These are phyloP conservation scores for Orthonevra nobilis DNA, from an alignment of 2,888 invertebrate genomes.

Conservation along the genomic window DNA sequence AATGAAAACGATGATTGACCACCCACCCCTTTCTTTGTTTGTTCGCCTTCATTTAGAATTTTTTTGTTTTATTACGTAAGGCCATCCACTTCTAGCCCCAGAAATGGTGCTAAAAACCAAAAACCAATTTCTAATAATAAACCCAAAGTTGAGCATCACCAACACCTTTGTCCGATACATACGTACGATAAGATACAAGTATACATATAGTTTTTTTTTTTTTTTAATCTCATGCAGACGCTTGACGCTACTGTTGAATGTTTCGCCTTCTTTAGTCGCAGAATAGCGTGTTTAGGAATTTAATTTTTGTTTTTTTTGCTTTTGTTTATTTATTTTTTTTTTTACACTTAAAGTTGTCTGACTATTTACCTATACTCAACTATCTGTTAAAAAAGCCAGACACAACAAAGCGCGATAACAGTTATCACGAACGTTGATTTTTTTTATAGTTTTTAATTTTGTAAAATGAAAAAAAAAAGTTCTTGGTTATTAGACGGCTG, in stretches of 20 bases:
- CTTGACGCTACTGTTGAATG: too few relatives aligned
- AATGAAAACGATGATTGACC: conserved; percentile 15
- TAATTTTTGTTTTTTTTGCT: too few relatives aligned
- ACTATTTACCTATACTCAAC: conserved; percentile 13
- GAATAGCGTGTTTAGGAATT: too few relatives aligned
- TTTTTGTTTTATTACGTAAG: neutral
- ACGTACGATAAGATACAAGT: neutral
- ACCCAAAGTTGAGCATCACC: neutral
- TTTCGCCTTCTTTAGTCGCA: too few relatives aligned
- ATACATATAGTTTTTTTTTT: neutral
- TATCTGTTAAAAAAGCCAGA: conserved; percentile 23
- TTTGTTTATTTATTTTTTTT: too few relatives aligned
- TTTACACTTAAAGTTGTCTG: conserved; percentile 12
- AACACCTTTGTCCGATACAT: neutral
- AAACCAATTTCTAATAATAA: conserved; percentile 5
- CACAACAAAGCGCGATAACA: conserved; percentile 50
- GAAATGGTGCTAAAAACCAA: conserved; percentile 5
- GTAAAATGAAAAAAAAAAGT: neutral
- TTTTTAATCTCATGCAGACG: too few relatives aligned
- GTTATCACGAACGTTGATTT: conserved; percentile 27
- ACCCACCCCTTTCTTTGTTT: neutral
- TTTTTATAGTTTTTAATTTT: neutral
- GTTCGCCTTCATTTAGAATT: conserved; percentile 4
- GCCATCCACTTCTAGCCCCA: neutral
- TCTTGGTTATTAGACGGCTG: neutral